These are phyloP conservation scores for Macquaria ambigua DNA, from an alignment of 2,113 vertebrate genomes.

Conservation along the genomic window DNA sequence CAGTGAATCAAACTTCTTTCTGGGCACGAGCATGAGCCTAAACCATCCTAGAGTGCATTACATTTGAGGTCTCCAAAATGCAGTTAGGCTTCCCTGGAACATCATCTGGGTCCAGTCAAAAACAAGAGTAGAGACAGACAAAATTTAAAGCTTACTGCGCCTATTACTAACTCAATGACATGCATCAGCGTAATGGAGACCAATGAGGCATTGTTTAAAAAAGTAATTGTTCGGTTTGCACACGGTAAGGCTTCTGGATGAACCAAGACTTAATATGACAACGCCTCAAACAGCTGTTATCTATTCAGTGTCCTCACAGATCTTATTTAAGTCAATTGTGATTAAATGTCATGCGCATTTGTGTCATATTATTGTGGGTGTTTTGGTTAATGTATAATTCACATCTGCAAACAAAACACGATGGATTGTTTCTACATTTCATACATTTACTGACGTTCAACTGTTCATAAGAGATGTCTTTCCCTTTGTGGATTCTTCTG, in stretches of 20 bases:
- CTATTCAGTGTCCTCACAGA: background rate
- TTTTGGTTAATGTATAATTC: slow-evolving; percentile 29
- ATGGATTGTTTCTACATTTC: background rate
- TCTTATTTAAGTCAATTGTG: slow-evolving; percentile 18
- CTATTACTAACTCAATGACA: slow-evolving; percentile 15
- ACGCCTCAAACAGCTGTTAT: background rate
- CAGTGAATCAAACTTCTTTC: slow-evolving; percentile 28
- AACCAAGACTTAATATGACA: background rate
- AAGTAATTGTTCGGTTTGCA: background rate
- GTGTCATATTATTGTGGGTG: slow-evolving; percentile 30
- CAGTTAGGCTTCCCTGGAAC: background rate
- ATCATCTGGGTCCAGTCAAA: background rate
- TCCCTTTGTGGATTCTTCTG: background rate
- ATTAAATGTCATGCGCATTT: slow-evolving; percentile 28
- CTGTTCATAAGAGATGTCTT: background rate
- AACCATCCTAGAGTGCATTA: background rate
- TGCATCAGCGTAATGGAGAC: background rate
- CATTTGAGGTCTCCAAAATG: background rate
- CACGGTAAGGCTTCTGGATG: background rate
- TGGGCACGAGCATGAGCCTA: background rate
- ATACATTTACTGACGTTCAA: background rate
- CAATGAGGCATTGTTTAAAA: slow-evolving; percentile 19
- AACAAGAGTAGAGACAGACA: background rate
- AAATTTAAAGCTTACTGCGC: background rate
- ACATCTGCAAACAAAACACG: background rate